Conservation (phyloP, 2,113 vertebrate species). For the Beaufortia kweichowensis region DNA sequence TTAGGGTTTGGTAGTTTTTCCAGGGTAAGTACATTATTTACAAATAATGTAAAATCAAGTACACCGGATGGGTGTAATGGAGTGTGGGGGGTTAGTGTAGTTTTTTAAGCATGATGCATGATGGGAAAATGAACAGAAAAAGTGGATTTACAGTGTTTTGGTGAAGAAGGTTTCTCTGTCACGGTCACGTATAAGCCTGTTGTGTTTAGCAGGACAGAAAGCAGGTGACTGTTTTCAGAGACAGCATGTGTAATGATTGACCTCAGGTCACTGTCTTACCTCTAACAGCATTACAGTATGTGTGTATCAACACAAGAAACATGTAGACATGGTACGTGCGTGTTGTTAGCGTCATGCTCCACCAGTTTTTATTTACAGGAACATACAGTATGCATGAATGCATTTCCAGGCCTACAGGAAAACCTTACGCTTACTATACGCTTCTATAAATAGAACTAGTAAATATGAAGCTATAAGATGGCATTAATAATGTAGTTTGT, state of each 20-base stretch:
- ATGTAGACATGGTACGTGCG: too few relatives aligned
- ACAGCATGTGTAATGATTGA: constrained; percentile 13
- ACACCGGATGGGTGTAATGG: background rate
- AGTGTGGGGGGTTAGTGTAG: background rate
- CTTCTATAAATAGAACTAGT: background rate
- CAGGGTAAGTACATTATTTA: too few relatives aligned
- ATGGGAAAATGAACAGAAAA: background rate
- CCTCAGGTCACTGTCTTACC: background rate
- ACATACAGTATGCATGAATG: background rate
- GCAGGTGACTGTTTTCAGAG: constrained; percentile 13
- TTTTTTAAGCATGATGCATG: background rate
- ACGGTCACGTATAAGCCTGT: background rate
- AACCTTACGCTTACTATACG: background rate
- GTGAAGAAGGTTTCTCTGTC: constrained; percentile 18
- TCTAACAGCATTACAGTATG: background rate
- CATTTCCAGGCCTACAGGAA: background rate
- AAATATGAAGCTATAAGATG: background rate
- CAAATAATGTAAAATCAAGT: too few relatives aligned
- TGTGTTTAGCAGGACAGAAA: background rate
- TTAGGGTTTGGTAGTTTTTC: too few relatives aligned
- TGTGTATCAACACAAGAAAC: background rate
- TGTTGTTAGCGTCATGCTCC: background rate
- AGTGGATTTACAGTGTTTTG: constrained; percentile 14
- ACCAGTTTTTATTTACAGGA: background rate
- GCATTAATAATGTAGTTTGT: background rate